Percentiles rank a stretch among this genome's conserved stretches.
Evolutionary conservation across 2,797 vertebrate genomes (phyloP).

Genomic region (Aulostomus chinensis): DNA sequence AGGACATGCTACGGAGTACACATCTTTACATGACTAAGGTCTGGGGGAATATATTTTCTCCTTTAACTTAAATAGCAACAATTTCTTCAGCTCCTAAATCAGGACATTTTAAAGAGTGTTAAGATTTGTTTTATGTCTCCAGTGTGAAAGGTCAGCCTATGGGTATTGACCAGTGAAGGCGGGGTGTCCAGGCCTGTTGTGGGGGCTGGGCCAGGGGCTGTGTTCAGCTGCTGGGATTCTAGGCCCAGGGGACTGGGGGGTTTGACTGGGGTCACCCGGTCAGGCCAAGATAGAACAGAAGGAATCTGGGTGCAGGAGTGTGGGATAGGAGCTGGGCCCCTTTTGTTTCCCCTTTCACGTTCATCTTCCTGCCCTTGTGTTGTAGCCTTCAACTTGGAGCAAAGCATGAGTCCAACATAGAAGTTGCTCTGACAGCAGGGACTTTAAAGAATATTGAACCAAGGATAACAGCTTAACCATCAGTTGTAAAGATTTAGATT

Average conservation of each 20-base stretch:
- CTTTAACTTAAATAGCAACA: conserved; percentile 34
- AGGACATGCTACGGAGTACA: background rate
- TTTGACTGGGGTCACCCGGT: conserved; percentile 72
- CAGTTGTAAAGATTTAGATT: background rate
- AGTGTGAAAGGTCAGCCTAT: conserved; percentile 71
- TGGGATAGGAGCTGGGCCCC: conserved; percentile 60
- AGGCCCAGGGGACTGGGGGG: conserved; percentile 72
- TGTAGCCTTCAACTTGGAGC: conserved; percentile 62
- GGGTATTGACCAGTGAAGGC: conserved; percentile 71
- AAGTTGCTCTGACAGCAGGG: background rate
- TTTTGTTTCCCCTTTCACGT: conserved; percentile 62
- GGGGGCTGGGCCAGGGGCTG: conserved; percentile 58
- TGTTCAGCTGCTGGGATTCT: conserved; percentile 77
- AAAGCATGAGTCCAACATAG: conserved; percentile 21
- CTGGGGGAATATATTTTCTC: conserved; percentile 4
- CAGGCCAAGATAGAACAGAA: conserved; percentile 78
- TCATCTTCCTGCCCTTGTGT: conserved; percentile 39
- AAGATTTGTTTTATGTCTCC: conserved; percentile 68
- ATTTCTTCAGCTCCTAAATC: conserved; percentile 42
- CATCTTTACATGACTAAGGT: conserved; percentile 1
- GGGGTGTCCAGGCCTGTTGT: conserved; percentile 59
- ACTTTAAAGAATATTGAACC: background rate
- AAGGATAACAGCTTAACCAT: background rate
- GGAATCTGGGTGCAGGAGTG: conserved; percentile 72
- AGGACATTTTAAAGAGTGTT: conserved; percentile 52